Evolutionary conservation across 2,113 vertebrate species (phyloP), one percentile per base, ranked within the genome.

Genomic region (Corapipo altera): DNA sequence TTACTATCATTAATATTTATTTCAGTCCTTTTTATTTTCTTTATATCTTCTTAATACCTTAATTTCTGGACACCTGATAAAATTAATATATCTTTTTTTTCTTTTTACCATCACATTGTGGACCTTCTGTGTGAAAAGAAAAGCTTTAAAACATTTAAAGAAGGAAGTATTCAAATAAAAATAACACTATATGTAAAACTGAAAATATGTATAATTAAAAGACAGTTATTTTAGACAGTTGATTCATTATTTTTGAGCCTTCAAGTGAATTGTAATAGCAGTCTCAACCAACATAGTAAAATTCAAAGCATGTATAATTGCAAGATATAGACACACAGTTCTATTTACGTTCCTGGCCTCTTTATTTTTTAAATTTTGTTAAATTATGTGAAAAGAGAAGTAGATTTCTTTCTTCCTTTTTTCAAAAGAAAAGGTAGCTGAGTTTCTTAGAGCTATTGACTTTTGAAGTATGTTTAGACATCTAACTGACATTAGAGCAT

Each of bases 51-150:
- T 71, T 51, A 85, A 35, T 54, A 49, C 2, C 12, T 37, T 65
- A 8, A 51, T 33, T 73, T 70, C 13, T 46, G 11, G 6, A 12
- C 8, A 46, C 4, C 7, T 44, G 21, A 39, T 19, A 39, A 69
- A 64, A 74, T 2, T 58, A 62, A 27, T 33, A 1, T 13, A 41
- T 51, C 4, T 49, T 59, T 78, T 49, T 49, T 51, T 72, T 55
- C 24, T 33, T 4, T 22, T 75, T 71, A n/a, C n/a, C 7, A 33
- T 51, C 46, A 49, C 6, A 13, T 75, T 79, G 15, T 35, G 13
- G n/a, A 54, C 2, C 0, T 69, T 14, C 1, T 6, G 1, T 55
- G 8, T 58, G 8, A 20, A 77, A 48, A 84, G 3, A 30, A 57
- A 75, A 51, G 1, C 7, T 61, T 75, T 37, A 26, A 37, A 75